Evolutionary conservation across 2,797 vertebrate species (phyloP), one percentile per base, ranked within the genome.

Genomic region (Capromys pilorides): DNA sequence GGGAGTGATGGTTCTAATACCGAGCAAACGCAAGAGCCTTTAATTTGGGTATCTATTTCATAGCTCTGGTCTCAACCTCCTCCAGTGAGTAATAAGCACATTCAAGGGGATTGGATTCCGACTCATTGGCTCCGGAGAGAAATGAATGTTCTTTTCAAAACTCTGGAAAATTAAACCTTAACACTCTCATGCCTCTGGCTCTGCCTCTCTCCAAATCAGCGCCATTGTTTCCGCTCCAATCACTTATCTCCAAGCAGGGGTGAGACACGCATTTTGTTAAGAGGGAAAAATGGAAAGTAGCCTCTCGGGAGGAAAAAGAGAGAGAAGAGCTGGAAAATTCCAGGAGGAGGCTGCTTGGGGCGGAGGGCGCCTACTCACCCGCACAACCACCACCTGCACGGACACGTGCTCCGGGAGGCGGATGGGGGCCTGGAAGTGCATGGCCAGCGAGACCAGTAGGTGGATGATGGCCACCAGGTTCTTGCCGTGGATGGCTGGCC

Each of bases 391-490:
- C 98, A 99, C 99, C 79, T 99, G 99, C 18, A 99, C 99, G 0
- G 99, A 98, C 57, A 99, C 99, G 0, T 99, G 99, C 85, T 99
- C 99, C 0, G 99, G 99, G 61, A 99, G 99, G 36, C 99, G 98
- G 96, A 99, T 99, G 14, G 99, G 98, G 54, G 99, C 99, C 96
- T 98, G 98, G 98, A 99, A 99, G 98, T 99, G 99, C 98, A 99
- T 98, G 2, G 99, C 99, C 73, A 99, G 97, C 2, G 99, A 98
- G 79, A 99, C 99, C 83, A 99, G 98, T 36, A 99, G 99, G 83
- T 99, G 99, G 8, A 99, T 98, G 4, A 99, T 99, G 87, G 99
- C 97, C 95, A 99, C 99, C 97, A 99, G 98, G 96, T 99, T 99
- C 98, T 99, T 99, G 67, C 99, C 98, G 31, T 99, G 99, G 94